These are phyloP conservation scores for Drosophila nigrodunni DNA, from an alignment of 1,140 invertebrate genomes.

Conservation along the genomic window DNA sequence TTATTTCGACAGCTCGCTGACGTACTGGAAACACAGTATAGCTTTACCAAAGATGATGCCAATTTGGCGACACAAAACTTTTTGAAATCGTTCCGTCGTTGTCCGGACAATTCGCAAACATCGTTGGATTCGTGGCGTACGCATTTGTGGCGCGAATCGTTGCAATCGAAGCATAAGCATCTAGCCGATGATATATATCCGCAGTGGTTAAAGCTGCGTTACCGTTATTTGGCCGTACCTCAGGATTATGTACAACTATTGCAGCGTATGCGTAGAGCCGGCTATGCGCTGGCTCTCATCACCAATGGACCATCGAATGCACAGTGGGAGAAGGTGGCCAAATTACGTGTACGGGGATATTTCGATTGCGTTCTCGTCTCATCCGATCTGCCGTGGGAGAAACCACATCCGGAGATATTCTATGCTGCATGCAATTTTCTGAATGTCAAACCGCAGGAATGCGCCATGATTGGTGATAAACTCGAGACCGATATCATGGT, in stretches of 20 bases:
- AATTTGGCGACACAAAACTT: slow-evolving; percentile 88
- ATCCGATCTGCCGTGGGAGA: slow-evolving; percentile 93
- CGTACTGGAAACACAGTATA: slow-evolving; percentile 88
- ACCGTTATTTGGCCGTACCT: slow-evolving; percentile 88
- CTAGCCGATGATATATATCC: slow-evolving; percentile 89
- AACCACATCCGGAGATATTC: slow-evolving; percentile 92
- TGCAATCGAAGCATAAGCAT: slow-evolving; percentile 90
- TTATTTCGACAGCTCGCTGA: slow-evolving; percentile 87
- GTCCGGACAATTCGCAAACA: slow-evolving; percentile 90
- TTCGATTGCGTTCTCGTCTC: slow-evolving; percentile 93
- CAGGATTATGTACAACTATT: slow-evolving; percentile 89
- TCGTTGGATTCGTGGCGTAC: slow-evolving; percentile 91
- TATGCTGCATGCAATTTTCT: slow-evolving; percentile 90
- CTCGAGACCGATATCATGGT: slow-evolving; percentile 93
- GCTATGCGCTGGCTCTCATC: slow-evolving; percentile 91
- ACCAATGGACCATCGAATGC: slow-evolving; percentile 93
- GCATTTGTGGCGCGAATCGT: slow-evolving; percentile 90
- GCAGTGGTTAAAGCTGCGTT: slow-evolving; percentile 91
- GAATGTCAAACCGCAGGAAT: slow-evolving; percentile 89
- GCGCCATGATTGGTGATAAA: slow-evolving; percentile 94
- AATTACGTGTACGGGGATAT: slow-evolving; percentile 88
- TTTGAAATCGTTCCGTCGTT: slow-evolving; percentile 90
- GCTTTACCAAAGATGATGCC: slow-evolving; percentile 87
- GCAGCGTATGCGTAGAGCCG: slow-evolving; percentile 86
- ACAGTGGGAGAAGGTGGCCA: slow-evolving; percentile 94